Evolutionary conservation across 2,888 invertebrate species (phyloP).

Genomic region (Argyresthia albistria): DNA sequence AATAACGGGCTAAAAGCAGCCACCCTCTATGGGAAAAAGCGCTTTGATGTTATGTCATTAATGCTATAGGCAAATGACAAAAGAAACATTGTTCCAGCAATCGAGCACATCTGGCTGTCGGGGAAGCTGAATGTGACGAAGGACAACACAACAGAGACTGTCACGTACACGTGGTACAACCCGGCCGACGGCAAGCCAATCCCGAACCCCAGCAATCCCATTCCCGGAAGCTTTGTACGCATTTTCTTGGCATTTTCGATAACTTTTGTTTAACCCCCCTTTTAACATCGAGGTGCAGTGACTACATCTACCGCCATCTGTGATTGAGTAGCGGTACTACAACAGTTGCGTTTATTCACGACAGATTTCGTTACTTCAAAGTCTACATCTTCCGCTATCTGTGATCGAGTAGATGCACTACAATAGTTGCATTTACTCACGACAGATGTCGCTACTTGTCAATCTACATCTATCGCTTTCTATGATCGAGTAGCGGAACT

Average conservation of each 20-base stretch:
- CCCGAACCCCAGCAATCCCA: slow-evolving; percentile 24
- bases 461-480: too few relatives aligned
- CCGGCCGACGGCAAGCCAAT: slow-evolving; percentile 36
- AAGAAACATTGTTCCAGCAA: slow-evolving; percentile 38
- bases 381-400: too few relatives aligned
- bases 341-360: neutral
- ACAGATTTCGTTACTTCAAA: neutral
- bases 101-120: slow-evolving; percentile 55
- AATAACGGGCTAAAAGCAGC: too few relatives aligned
- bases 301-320: neutral
- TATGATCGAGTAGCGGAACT: too few relatives aligned
- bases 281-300: neutral
- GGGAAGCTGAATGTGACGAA: slow-evolving; percentile 50
- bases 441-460: too few relatives aligned
- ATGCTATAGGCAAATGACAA: too few relatives aligned
- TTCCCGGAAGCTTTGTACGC: neutral
- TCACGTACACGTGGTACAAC: slow-evolving; percentile 41
- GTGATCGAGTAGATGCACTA: too few relatives aligned
- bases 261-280: neutral
- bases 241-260: neutral
- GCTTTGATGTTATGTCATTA: too few relatives aligned
- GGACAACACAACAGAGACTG: slow-evolving; percentile 26
- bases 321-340: neutral
- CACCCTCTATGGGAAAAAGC: too few relatives aligned
- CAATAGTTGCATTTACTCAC: too few relatives aligned